Evolutionary conservation across 2,113 vertebrate species (phyloP).

Genomic region (Holacanthus passer): DNA sequence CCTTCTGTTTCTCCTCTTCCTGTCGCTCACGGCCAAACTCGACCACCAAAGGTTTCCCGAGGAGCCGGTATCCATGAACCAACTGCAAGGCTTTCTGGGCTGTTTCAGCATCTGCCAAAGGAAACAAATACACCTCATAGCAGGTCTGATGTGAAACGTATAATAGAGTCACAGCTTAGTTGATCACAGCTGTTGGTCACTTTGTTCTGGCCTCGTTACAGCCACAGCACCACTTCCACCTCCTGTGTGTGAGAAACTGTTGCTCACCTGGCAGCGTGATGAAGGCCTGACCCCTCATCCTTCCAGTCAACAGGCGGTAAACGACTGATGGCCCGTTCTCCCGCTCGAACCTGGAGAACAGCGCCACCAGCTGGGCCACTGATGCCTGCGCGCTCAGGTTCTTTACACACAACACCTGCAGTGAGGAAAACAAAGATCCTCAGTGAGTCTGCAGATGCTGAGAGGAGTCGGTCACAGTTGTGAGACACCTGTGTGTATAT

Average conservation of each 20-base stretch:
- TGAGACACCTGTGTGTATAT: no score
- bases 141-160: not conserved
- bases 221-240: no score
- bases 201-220: no score
- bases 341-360: slow-evolving; percentile 93
- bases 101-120: slow-evolving; percentile 80
- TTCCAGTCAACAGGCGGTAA: slow-evolving; percentile 91
- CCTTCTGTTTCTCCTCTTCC: slow-evolving; percentile 60
- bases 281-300: slow-evolving; percentile 95
- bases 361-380: slow-evolving; percentile 89
- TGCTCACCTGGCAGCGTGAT: slow-evolving; percentile 90
- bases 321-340: slow-evolving; percentile 78
- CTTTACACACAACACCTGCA: slow-evolving; percentile 93
- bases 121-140: slow-evolving; percentile 15
- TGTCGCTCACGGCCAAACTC: slow-evolving; percentile 89
- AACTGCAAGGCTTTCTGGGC: slow-evolving; percentile 87
- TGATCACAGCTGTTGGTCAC: not conserved
- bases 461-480: no score
- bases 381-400: slow-evolving; percentile 89
- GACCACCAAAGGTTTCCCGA: slow-evolving; percentile 91
- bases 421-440: not conserved
- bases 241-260: not conserved
- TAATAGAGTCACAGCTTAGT: not conserved
- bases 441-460: not conserved
- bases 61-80: slow-evolving; percentile 90